A percentile compares a stretch with the other conserved stretches of the same genome.
phyloP scores from a whole-genome alignment of 2,113 vertebrate genomes.

The Baryphthengus martii region DNA sequence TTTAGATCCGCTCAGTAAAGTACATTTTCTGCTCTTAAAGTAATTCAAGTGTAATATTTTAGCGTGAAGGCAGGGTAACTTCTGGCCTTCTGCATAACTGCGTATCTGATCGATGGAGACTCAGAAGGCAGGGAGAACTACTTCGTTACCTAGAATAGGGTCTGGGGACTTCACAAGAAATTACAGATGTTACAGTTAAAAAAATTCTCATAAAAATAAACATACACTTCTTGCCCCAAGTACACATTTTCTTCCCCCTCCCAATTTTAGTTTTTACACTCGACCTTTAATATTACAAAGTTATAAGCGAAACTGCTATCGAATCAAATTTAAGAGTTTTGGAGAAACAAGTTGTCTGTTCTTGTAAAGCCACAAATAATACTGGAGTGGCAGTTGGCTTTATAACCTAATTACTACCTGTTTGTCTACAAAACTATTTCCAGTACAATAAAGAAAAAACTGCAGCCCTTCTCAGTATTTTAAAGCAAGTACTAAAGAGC shows the following conservation, averaged over 20 bases:
- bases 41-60: neutral
- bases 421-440: neutral
- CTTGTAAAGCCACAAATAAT: neutral
- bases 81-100: neutral
- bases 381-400: neutral
- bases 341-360: neutral
- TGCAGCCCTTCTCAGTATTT: neutral
- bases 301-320: neutral
- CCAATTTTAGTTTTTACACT: neutral
- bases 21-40: neutral
- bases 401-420: neutral
- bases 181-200: neutral
- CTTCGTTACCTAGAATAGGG: neutral
- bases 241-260: neutral
- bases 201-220: neutral
- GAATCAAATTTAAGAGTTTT: neutral
- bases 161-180: neutral
- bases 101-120: fast-evolving
- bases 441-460: neutral
- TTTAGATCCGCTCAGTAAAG: neutral
- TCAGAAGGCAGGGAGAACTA: neutral
- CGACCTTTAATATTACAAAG: neutral
- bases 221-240: fast-evolving
- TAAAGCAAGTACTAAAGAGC: neutral
- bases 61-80: neutral